Evolutionary conservation across 2,888 invertebrate species (phyloP), one percentile per base, ranked within the genome.

Genomic region (Quadroppia sp.): DNA sequence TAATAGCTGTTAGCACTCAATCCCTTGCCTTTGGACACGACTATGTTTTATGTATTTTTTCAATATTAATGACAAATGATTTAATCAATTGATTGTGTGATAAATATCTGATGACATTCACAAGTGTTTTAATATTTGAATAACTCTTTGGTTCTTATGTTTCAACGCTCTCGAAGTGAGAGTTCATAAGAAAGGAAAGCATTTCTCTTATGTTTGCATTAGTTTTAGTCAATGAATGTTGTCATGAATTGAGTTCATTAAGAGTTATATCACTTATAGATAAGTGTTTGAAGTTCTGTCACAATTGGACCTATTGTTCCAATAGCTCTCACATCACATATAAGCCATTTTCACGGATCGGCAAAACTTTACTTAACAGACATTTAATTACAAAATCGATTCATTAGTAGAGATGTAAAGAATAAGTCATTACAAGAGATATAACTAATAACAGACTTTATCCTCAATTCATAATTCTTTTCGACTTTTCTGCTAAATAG

Each of bases 261-360:
- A 28, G 25, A n/a, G 20, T 23, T 61, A 61, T 61, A 32, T 61
- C 61, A 61, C 61, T 61, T 61, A 30, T 61, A 70, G 70, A 70
- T 48, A 42, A 45, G 48, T 70, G 42, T 70, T 45, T 70, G 42
- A 25, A 28, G 20, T 70, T 36, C n/a, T 70, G 45, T 45, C 70
- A 45, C n/a, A 28, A 20, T 67, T 67, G 67, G 11, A 13, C 9
- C 11, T 4, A 20, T n/a, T 42, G 25, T 23, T 67, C 67, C 45
- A n/a, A 45, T 13, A 9, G 45, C n/a, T 2, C n/a, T 9, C 13
- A 3, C 64, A 20, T 42, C 53, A 9, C 56, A 56, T 61, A 30
- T 30, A 13, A 15, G 17, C 9, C 64, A 13, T 11, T 11, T 7
- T 28, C 7, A 20, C 7, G 17, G 25, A 25, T 64, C 6, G 28